Conservation (phyloP, 2,888 invertebrate genomes). For the Ornithoptera priamus region DNA sequence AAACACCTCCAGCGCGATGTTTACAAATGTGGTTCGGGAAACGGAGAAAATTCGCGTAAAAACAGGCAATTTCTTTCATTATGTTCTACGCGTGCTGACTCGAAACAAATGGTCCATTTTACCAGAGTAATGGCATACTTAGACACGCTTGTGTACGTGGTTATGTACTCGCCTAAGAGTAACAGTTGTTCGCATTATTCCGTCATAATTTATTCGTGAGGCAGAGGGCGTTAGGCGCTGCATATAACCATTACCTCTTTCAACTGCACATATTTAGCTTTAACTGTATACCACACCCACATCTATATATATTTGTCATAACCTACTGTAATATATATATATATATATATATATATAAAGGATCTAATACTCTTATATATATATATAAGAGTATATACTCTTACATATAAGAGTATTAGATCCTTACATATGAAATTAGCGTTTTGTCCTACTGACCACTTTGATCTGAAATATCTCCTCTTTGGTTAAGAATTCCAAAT, state of each 20-base stretch:
- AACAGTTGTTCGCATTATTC: constrained; percentile 39
- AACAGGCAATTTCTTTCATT: constrained; percentile 39
- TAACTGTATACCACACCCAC: background rate
- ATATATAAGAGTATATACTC: too few species aligned
- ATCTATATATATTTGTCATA: background rate
- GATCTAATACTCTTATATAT: too few species aligned
- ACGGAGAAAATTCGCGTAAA: constrained; percentile 30
- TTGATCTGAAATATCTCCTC: too few species aligned
- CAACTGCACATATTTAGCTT: constrained; percentile 4
- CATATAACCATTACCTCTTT: constrained; percentile 5
- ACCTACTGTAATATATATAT: background rate
- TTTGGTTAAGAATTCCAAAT: too few species aligned
- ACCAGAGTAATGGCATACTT: constrained; percentile 46
- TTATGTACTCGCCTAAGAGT: constrained; percentile 33
- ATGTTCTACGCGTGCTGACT: constrained; percentile 41
- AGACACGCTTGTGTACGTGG: constrained; percentile 42
- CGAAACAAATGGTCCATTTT: constrained; percentile 47
- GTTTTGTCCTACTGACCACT: too few species aligned
- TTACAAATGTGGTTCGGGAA: constrained; percentile 33
- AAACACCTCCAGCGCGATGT: constrained; percentile 33
- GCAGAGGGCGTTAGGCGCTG: constrained; percentile 18
- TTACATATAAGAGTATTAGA: too few species aligned
- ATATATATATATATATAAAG: too few species aligned
- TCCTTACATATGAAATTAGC: too few species aligned
- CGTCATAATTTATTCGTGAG: constrained; percentile 37